Evolutionary conservation across 1,140 invertebrate genomes (phyloP), one percentile per base, ranked within the genome.

Genomic region (Piezodorus guildinii): DNA sequence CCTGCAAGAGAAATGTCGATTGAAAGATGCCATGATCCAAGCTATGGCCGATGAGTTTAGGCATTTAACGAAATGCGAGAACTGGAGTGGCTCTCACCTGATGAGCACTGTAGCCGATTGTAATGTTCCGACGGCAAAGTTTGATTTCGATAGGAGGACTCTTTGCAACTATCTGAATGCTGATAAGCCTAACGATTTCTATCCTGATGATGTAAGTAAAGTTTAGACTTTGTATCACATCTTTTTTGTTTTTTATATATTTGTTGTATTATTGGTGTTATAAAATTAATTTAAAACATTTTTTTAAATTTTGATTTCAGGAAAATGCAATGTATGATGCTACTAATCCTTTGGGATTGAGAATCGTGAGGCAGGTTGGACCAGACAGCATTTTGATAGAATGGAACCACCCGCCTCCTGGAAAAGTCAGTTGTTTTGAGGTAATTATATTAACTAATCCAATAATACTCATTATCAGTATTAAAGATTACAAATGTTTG

Each of bases 331-430:
- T 19, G 27, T 64, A 64, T 21, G 8, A 46, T 30, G 66, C 67
- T 15, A 63, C 64, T 8, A 69, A 69, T 30, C 68, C 66, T 14
- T 52, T 69, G 21, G 65, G 68, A 5, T 43, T 69, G 21, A 65
- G 62, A 19, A 62, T 69, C 4, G 56, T 69, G 12, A 65, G 68
- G 39, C 68, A 66, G n/a, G 65, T 69, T 45, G 68, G 68, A 34
- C 68, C 66, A 23, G 68, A 69, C 43, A 63, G 65, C 45, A 56
- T 69, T n/a, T 56, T 69, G 19, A 34, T 69, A 17, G 62, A 67
- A 43, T 69, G 68, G 68, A 56, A 63, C n/a, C 63, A 59, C 3
- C 64, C 66, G 5, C 43, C 51, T 23, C 66, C 64, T 17, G 46
- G 61, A 6, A 62, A 54, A 16, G 44, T 65, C 8, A 14, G n/a